Evolutionary conservation across 2,888 invertebrate species (phyloP).

Genomic region (Philonicus albiceps): DNA sequence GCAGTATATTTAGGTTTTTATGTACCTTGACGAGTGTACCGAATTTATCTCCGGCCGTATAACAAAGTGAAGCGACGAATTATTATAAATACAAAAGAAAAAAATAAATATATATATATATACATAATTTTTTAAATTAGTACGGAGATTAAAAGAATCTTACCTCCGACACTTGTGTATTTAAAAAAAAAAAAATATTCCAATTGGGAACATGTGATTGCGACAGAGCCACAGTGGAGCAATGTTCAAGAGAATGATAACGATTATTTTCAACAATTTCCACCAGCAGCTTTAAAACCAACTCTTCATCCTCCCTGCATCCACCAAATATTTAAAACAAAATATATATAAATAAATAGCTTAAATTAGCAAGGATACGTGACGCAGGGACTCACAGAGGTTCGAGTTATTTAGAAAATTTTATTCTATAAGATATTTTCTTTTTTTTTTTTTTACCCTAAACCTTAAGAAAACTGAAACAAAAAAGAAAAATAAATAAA

Average conservation of each 20-base stretch:
- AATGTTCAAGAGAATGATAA: not conserved
- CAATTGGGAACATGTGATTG: not conserved
- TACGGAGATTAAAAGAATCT: not conserved
- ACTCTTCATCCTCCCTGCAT: not conserved
- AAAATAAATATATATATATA: no score
- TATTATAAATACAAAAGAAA: not conserved
- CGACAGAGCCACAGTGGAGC: not conserved
- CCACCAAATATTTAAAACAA: not conserved
- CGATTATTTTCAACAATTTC: not conserved
- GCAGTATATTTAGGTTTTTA: not conserved
- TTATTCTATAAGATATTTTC: not conserved
- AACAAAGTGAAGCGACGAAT: not conserved
- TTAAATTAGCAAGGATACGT: not conserved
- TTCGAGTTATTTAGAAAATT: not conserved
- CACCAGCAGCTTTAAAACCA: not conserved
- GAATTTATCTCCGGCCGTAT: not conserved
- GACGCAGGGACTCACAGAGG: not conserved
- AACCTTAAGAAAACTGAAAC: not conserved
- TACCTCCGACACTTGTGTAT: not conserved
- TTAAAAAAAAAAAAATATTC: not conserved
- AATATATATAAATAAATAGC: no score
- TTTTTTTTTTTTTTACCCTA: not conserved
- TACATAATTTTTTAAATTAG: not conserved
- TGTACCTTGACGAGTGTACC: not conserved
- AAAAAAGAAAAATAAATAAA: not conserved